These are phyloP conservation scores for Dolomedes plantarius DNA, from an alignment of 2,888 invertebrate genomes.

Conservation along the genomic window DNA sequence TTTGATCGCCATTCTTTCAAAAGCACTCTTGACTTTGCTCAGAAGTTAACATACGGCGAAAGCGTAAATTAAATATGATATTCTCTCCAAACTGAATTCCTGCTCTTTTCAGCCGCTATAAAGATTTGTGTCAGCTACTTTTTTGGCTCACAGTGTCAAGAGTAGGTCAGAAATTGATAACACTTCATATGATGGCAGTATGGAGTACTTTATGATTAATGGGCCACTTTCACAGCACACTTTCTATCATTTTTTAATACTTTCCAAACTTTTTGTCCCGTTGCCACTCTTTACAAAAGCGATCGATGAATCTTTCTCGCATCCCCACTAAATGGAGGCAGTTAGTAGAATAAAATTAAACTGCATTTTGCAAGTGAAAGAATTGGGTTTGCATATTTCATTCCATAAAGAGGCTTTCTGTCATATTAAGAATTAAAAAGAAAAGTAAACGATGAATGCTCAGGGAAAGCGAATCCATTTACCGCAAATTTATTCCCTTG, in stretches of 20 bases:
- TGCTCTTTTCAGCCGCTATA: conserved; percentile 30
- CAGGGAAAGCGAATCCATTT: too few relatives aligned
- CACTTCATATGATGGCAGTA: conserved; percentile 31
- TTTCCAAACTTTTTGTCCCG: conserved; percentile 24
- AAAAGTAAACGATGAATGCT: background rate
- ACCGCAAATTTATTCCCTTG: too few relatives aligned
- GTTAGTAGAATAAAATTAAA: conserved; percentile 15
- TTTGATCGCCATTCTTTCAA: too few relatives aligned
- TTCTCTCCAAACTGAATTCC: background rate
- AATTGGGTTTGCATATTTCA: conserved; percentile 7
- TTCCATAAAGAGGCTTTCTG: background rate
- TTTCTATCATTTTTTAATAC: conserved; percentile 16
- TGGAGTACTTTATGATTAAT: conserved; percentile 55
- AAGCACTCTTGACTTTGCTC: too few relatives aligned
- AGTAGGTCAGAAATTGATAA: conserved; percentile 64
- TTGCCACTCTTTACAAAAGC: conserved; percentile 19
- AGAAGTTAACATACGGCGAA: too few relatives aligned
- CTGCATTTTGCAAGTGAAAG: conserved; percentile 9
- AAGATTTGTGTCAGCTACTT: conserved; percentile 26
- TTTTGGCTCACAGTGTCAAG: conserved; percentile 24
- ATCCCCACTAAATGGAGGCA: conserved; percentile 30
- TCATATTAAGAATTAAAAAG: background rate
- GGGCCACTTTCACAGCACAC: conserved; percentile 25
- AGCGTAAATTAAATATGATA: too few relatives aligned
- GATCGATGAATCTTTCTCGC: conserved; percentile 39